Base-by-base conservation (phyloP, 2,113 vertebrate genomes). In the Salminus brasiliensis region DNA sequence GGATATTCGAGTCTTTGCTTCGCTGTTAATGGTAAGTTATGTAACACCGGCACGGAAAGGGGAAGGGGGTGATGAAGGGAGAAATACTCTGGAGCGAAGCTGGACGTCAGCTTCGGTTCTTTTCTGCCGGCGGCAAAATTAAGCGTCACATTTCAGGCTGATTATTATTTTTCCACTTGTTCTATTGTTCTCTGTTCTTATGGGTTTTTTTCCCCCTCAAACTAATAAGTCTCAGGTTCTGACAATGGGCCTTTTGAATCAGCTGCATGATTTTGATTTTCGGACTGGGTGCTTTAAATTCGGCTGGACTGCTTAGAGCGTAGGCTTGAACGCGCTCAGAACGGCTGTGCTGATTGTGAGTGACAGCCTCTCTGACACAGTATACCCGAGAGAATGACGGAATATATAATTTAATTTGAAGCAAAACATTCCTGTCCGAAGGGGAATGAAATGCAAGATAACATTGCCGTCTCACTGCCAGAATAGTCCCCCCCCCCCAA, bases 1-100 rank as follows among this genome's bases (percentile, higher is more conserved):
- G 16, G 12, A 76, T 63, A 60, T 80, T 39, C 59, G 72, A 79
- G 36, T 76, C 49, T 47, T 12, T 72, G 62, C 66, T 78, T 70
- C 55, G 68, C 67, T 60, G 65, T 29, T 21, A 36, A 36, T 45
- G 65, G 18, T 21, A 29, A 29, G 55, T 83, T 83, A 63, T 27
- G 29, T 52, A 29, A 76, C 41, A 59, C 7, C 55, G 69, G 3
- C 41, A 59, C 36, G 39, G 16, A 30, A 43, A 59, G 52, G 55
- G 55, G 39, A 67, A 23, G 16, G 21, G 36, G 9, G 39, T 36
- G 29, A 78, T 30, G 27, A 67, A 49, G 32, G 9, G 32, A 32
- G 32, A 72, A 71, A 71, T 18, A 41, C 3, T 55, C 39, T 52
- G 53, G 7, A 43, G 16, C 49, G 41, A 55, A 66, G 15, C 57